Evolutionary conservation across 2,113 vertebrate species (phyloP), one percentile per base, ranked within the genome.

Genomic region (Anoplopoma fimbria): DNA sequence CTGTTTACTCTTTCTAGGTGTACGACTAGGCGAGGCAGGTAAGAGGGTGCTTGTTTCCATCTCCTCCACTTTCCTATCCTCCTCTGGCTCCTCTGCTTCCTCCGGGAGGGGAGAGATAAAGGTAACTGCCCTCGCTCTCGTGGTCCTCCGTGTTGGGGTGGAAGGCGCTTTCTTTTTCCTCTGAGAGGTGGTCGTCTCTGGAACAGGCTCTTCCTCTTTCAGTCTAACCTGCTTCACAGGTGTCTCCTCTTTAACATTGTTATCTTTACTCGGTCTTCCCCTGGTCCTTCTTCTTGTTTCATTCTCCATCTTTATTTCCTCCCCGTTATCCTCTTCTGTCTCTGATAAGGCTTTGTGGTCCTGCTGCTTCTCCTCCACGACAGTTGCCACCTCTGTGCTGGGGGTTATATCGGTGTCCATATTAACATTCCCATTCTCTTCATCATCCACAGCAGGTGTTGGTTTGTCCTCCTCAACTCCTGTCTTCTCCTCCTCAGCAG

Each of bases 81-180:
- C 82, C 31, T 84, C 49, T 33, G 57, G 14, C 79, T 87, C 93
- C 71, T 95, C 90, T 17, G 65, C 75, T 75, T 93, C 85, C 74
- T 95, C 87, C 2, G 81, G 67, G 21, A 82, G 19, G 0, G 89
- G 75, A 27, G 85, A 87, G 29, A 88, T 90, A 15, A 73, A 92
- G 6, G 69, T 84, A 13, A 94, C 93, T 3, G 85, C 86, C 93
- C 92, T 91, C 71, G 76, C 80, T 75, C 95, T 94, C 2, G 94
- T 93, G 69, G 92, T 95, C 85, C 90, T 96, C 31, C 93, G 90
- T 23, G 58, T 93, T 29, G 94, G 94, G 8, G 94, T 93, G 12
- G 86, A 57, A 7, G 87, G 88, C 25, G 89, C 71, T 0, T 89
- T 86, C 7, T 81, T 83, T 70, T 38, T 85, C 45, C 36, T 84